Conservation (phyloP, 1,140 invertebrate species). For the Helicoverpa zea region DNA sequence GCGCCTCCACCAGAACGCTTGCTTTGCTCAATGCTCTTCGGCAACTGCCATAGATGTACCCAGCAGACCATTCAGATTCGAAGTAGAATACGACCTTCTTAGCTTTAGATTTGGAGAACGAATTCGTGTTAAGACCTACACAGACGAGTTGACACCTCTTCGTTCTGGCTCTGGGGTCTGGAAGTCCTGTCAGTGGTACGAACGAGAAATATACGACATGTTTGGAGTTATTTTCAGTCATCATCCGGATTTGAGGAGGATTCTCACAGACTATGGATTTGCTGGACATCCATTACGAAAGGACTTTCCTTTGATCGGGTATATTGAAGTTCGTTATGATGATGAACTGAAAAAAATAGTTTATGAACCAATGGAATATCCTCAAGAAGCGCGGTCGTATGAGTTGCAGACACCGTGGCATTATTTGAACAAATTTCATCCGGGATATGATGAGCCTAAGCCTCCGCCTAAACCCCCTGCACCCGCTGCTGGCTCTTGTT, state of each 20-base stretch:
- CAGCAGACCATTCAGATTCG: conserved; percentile 87
- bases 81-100: conserved; percentile 97
- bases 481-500: too few species aligned
- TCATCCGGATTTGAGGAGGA: conserved; percentile 83
- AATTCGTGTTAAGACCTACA: conserved; percentile 80
- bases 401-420: conserved; percentile 79
- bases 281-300: conserved; percentile 82
- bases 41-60: conserved; percentile 96
- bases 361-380: conserved; percentile 81
- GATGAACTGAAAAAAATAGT: conserved; percentile 84
- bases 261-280: conserved; percentile 85
- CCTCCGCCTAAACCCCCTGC: conserved; percentile 31
- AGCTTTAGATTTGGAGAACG: conserved; percentile 92
- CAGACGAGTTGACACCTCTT: conserved; percentile 82
- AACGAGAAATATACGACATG: conserved; percentile 85
- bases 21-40: conserved; percentile 95
- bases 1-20: conserved; percentile 96
- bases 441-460: conserved; percentile 66
- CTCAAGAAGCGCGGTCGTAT: conserved; percentile 77
- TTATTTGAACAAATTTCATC: conserved; percentile 75
- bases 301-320: conserved; percentile 82
- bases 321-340: conserved; percentile 81
- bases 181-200: conserved; percentile 75
- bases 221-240: conserved; percentile 82
- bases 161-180: conserved; percentile 79